A percentile compares a stretch with the other conserved stretches of the same genome.
These are phyloP conservation scores for Clarias laeviceps DNA, from an alignment of 2,797 vertebrate species.

Conservation along the genomic window DNA sequence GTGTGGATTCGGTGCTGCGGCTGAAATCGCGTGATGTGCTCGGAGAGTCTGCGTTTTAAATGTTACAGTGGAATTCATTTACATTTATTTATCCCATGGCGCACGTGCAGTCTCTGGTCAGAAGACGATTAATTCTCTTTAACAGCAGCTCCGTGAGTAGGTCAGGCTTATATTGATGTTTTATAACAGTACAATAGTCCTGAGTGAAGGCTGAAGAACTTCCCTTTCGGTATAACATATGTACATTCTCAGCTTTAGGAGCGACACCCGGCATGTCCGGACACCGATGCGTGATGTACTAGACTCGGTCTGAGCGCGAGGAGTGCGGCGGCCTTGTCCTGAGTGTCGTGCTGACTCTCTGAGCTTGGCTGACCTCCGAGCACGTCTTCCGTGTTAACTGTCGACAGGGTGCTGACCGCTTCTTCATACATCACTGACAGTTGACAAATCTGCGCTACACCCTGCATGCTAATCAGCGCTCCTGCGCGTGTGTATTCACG, in stretches of 20 bases:
- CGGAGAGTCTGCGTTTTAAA: background rate
- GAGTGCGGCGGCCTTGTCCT: background rate
- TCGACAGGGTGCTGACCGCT: constrained; percentile 73
- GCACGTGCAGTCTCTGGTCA: background rate
- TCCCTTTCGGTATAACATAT: background rate
- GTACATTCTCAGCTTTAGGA: background rate
- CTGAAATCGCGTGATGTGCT: background rate
- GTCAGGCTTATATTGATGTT: background rate
- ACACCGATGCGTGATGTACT: background rate
- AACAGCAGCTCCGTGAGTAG: background rate
- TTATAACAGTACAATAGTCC: background rate
- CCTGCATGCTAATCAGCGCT: constrained; percentile 68
- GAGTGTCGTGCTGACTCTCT: background rate
- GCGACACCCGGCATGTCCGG: background rate
- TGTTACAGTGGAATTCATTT: background rate
- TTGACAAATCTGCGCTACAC: constrained; percentile 73
- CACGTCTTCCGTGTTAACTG: constrained; percentile 61
- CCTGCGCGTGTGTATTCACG: constrained; percentile 44
- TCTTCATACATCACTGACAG: constrained; percentile 63
- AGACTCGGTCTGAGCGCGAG: background rate
- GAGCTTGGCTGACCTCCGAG: constrained; percentile 46
- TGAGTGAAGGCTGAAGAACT: background rate
- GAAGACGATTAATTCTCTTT: background rate
- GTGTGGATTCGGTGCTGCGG: background rate
- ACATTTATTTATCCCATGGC: background rate